Base-by-base conservation (phyloP, 2,113 vertebrate species). In the Misgurnus anguillicaudatus region DNA sequence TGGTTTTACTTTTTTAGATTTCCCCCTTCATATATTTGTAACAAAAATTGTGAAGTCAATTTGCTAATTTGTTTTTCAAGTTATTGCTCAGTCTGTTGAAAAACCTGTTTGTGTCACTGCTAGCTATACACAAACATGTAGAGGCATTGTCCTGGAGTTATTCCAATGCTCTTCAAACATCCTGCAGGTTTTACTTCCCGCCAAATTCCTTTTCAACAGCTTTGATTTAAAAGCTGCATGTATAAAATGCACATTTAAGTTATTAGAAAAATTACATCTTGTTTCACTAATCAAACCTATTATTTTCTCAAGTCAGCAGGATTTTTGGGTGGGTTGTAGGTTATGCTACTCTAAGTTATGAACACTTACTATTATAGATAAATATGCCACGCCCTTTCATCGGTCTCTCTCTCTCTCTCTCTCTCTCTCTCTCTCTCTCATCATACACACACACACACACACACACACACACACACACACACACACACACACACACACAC, bases 71-170 rank as follows among this genome's bases (percentile, higher is more conserved):
- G 47, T 57, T 70, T 72, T 58, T 58, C 21, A 21, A 55, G 6
- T 60, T 41, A 24, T 47, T 47, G 19, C 61, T 58, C 9, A 62
- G 61, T 48, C 39, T 47, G 14, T 19, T 62, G 72, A 45, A 62
- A 74, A 74, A 62, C 72, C 57, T 62, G 72, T 74, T 62, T 74
- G 72, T 62, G 42, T 57, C 41, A 74, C 6, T 47, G 21, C 55
- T 47, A 74, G 39, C 39, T 74, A 10, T 45, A 45, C 41, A 61
- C 13, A 62, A 74, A 9, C 72, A 42, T 74, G 72, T 74, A 16
- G 57, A 74, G 72, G 72, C 72, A 74, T 42, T 74, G 57, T 74
- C 41, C 24, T 74, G 72, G 72, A 74, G 21, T 47, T 74, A 47
- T 42, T 62, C 72, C 57, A 74, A 62, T 31, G 8, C 14, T 55